These are phyloP conservation scores for Disparrhopalites patrizii DNA, from an alignment of 2,888 invertebrate genomes.

Conservation along the genomic window DNA sequence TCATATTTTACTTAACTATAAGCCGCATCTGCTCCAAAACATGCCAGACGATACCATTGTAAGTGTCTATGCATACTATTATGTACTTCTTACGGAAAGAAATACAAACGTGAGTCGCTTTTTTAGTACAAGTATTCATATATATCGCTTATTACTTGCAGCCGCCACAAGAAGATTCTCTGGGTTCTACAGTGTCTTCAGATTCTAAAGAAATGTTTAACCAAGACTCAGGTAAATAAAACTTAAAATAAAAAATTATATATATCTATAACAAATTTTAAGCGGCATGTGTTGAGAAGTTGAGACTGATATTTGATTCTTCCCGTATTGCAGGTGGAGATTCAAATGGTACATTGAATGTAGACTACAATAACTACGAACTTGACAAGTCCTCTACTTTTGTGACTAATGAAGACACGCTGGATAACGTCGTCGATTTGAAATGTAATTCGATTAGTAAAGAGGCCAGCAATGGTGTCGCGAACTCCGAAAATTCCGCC, in stretches of 20 bases:
- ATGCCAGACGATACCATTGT: slow-evolving; percentile 56
- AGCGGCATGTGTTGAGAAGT: background rate
- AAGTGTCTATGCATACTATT: background rate
- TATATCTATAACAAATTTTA: background rate
- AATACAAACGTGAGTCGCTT: too few species aligned
- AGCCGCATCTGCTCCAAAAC: slow-evolving; percentile 76
- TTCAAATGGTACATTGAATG: slow-evolving; percentile 22
- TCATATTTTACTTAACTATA: slow-evolving; percentile 76
- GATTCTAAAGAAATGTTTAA: slow-evolving; percentile 45
- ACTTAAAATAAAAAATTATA: background rate
- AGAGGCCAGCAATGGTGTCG: slow-evolving; percentile 12
- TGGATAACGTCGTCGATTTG: slow-evolving; percentile 25
- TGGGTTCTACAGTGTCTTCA: slow-evolving; percentile 47
- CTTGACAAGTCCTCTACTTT: slow-evolving; percentile 19
- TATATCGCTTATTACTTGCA: slow-evolving; percentile 12
- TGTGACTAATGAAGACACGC: slow-evolving; percentile 26
- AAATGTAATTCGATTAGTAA: slow-evolving; percentile 12
- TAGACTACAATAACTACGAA: slow-evolving; percentile 24
- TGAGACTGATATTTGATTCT: background rate
- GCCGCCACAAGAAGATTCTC: slow-evolving; percentile 47
- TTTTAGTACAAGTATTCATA: background rate
- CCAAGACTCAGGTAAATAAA: slow-evolving; percentile 38
- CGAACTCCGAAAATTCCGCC: background rate
- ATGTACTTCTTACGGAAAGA: background rate
- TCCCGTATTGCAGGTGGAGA: slow-evolving; percentile 15